Conservation (phyloP, 2,113 vertebrate genomes). For the Brachionichthys hirsutus region DNA sequence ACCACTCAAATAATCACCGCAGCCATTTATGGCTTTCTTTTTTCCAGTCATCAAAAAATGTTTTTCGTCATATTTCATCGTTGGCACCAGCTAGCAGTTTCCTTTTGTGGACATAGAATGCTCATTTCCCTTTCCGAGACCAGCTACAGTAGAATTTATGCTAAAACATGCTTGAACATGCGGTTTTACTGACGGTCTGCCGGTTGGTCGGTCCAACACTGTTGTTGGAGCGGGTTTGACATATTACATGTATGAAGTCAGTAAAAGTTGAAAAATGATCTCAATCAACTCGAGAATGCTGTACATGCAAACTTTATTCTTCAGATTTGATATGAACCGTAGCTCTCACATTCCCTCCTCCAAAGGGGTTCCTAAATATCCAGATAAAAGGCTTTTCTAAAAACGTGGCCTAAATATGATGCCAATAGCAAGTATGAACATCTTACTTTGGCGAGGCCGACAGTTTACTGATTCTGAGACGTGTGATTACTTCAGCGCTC, state of each 20-base stretch:
- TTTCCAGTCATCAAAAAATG: conserved; percentile 3
- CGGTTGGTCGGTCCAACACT: neutral
- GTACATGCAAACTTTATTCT: neutral
- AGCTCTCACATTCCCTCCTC: neutral
- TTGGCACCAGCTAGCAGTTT: neutral
- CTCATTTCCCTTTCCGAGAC: neutral
- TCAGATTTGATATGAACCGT: neutral
- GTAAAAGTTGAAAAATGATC: neutral
- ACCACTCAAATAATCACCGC: conserved; percentile 14
- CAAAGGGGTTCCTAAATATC: neutral
- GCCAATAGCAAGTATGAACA: too few relatives aligned
- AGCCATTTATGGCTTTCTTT: conserved; percentile 27
- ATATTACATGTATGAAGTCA: neutral
- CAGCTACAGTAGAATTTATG: neutral
- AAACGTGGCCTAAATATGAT: too few relatives aligned
- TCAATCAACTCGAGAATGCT: conserved; percentile 16
- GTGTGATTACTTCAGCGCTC: too few relatives aligned
- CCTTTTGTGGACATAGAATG: neutral
- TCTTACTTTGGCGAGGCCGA: too few relatives aligned
- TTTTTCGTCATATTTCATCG: conserved; percentile 30
- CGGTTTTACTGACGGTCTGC: conserved; percentile 10
- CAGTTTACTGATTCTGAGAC: too few relatives aligned
- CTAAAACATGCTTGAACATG: neutral
- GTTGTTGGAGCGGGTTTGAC: neutral
- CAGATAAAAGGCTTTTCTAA: conserved; percentile 5